Percentiles rank a stretch among this genome's conserved stretches.
These are phyloP conservation scores for Lamellibrachia satsuma DNA, from an alignment of 2,888 invertebrate genomes.

Conservation along the genomic window DNA sequence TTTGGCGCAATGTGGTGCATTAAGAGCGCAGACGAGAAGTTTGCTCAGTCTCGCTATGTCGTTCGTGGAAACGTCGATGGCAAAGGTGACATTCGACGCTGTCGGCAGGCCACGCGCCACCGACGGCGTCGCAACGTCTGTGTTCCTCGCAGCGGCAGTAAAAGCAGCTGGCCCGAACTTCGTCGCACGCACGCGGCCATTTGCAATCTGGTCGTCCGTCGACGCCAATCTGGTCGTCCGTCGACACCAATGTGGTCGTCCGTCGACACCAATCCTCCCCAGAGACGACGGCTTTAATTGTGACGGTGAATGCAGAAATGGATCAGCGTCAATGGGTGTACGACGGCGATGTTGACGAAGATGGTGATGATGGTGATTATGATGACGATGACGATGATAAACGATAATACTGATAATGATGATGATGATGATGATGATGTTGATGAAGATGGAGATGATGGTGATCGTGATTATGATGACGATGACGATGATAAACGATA, in stretches of 20 bases:
- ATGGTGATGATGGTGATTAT: neutral
- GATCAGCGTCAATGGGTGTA: neutral
- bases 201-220: slow-evolving; percentile 1
- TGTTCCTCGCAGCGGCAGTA: neutral
- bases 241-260: neutral
- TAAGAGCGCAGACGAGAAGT: neutral
- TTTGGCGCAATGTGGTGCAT: neutral
- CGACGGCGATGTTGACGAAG: no score
- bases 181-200: neutral
- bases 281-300: neutral
- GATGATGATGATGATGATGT: neutral
- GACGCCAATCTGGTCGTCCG: neutral
- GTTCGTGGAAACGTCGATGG: neutral
- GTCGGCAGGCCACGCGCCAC: neutral
- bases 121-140: neutral
- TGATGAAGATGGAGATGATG: no score
- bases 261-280: neutral
- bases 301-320: neutral
- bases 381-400: neutral
- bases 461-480: no score
- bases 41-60: neutral
- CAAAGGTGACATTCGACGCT: neutral
- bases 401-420: neutral
- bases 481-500: neutral
- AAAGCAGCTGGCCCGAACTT: neutral